These are phyloP conservation scores for Calephelis perditalis DNA, from an alignment of 2,888 invertebrate genomes.

Conservation along the genomic window DNA sequence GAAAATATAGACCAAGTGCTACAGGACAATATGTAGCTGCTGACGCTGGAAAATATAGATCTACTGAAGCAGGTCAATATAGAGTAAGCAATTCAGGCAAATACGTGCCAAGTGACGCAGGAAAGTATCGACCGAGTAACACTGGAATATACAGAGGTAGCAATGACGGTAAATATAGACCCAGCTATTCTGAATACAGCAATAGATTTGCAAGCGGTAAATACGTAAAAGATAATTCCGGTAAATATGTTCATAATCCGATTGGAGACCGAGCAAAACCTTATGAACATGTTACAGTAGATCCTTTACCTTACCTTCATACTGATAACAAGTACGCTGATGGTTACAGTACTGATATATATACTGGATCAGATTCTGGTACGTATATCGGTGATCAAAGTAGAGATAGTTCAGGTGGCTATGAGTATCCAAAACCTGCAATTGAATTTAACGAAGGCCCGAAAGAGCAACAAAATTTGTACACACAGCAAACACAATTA, in stretches of 20 bases:
- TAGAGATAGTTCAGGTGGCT: conserved; percentile 26
- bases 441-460: conserved; percentile 33
- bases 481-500: conserved; percentile 34
- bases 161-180: conserved; percentile 11
- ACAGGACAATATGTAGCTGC: conserved; percentile 8
- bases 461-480: conserved; percentile 31
- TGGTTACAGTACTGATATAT: conserved; percentile 40
- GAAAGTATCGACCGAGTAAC: conserved; percentile 11
- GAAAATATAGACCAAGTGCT: conserved; percentile 13
- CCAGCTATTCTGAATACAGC: neutral
- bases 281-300: conserved; percentile 58
- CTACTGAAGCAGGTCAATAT: conserved; percentile 28
- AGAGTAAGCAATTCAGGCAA: conserved; percentile 21
- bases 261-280: conserved; percentile 64
- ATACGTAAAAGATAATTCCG: conserved; percentile 45
- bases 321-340: conserved; percentile 47
- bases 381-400: conserved; percentile 36
- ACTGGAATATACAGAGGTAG: conserved; percentile 11
- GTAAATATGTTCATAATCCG: conserved; percentile 69
- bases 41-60: conserved; percentile 20
- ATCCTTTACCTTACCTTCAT: conserved; percentile 56
- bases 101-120: conserved; percentile 6
- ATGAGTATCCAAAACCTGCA: conserved; percentile 34
- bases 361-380: no score
- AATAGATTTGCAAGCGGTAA: conserved; percentile 18